phyloP scores from a whole-genome alignment of 2,113 vertebrate genomes.

The Gallinago jamesoni region DNA sequence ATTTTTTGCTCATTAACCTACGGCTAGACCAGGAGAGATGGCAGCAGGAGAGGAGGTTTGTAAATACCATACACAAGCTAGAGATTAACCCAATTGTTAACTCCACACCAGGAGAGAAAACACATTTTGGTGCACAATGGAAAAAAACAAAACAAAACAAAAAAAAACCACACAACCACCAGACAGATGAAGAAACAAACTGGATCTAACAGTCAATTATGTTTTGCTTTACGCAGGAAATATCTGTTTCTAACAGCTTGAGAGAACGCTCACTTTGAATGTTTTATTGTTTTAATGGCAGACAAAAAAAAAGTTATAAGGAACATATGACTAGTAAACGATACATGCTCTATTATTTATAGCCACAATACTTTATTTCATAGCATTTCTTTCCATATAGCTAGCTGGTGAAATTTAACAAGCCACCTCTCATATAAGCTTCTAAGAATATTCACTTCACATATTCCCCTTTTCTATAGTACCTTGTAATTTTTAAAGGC shows the following conservation, averaged over 20 bases:
- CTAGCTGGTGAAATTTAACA: constrained; percentile 15
- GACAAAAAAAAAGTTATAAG: neutral
- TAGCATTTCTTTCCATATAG: neutral
- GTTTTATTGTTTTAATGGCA: constrained; percentile 11
- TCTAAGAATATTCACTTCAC: neutral
- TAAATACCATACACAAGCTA: neutral
- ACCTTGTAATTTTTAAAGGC: constrained; percentile 1
- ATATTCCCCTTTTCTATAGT: neutral
- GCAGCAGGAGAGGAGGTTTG: neutral
- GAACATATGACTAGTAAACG: neutral
- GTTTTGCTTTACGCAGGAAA: neutral
- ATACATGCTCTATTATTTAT: constrained; percentile 3
- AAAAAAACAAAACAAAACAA: neutral
- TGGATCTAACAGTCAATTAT: neutral
- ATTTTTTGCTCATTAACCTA: neutral
- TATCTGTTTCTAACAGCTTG: neutral
- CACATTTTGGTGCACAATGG: neutral
- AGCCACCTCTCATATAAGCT: neutral
- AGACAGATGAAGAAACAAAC: neutral
- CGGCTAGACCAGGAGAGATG: neutral
- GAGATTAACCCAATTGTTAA: neutral
- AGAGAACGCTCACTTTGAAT: neutral
- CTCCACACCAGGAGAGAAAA: neutral
- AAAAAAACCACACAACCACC: neutral
- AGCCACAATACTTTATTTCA: constrained; percentile 11